Evolutionary conservation across 1,140 invertebrate species (phyloP).

Genomic region (Lepidurus arcticus): DNA sequence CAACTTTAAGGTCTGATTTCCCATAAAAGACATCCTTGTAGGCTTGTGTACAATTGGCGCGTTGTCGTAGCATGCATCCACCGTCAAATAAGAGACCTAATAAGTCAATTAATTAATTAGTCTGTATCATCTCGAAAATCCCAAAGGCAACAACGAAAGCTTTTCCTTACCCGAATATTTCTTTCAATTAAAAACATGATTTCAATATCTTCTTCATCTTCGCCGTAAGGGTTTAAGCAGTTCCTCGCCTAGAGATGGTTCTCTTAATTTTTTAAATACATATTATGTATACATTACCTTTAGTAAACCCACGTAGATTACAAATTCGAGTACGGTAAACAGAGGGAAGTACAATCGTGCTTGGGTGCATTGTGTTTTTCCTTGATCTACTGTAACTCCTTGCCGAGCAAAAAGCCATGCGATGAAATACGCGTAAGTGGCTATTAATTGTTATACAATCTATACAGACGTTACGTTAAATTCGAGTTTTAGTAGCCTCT

Average conservation of each 20-base stretch:
- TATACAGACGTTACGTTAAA: constrained; percentile 38
- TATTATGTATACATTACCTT: constrained; percentile 31
- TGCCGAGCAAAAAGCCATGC: constrained; percentile 63
- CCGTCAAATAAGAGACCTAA: constrained; percentile 10
- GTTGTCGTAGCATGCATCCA: background rate
- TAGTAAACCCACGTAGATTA: constrained; percentile 26
- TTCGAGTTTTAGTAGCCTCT: background rate
- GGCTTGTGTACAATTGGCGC: background rate
- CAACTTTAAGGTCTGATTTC: background rate
- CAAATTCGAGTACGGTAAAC: constrained; percentile 50
- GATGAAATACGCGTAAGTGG: constrained; percentile 67
- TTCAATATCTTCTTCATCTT: constrained; percentile 73
- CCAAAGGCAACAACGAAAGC: background rate
- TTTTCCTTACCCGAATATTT: constrained; percentile 53
- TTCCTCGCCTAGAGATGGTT: constrained; percentile 53
- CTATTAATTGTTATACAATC: constrained; percentile 69
- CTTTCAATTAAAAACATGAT: constrained; percentile 63
- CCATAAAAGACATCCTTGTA: background rate
- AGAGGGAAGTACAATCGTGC: constrained; percentile 50
- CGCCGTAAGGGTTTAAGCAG: constrained; percentile 68
- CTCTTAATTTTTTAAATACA: constrained; percentile 31
- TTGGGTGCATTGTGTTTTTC: constrained; percentile 57
- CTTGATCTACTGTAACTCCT: constrained; percentile 51
- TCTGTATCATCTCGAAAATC: background rate
- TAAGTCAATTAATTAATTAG: background rate